Percentiles rank a stretch among this genome's conserved stretches.
These are phyloP conservation scores for Myodes glareolus DNA, from an alignment of 2,113 vertebrate genomes.

Conservation along the genomic window DNA sequence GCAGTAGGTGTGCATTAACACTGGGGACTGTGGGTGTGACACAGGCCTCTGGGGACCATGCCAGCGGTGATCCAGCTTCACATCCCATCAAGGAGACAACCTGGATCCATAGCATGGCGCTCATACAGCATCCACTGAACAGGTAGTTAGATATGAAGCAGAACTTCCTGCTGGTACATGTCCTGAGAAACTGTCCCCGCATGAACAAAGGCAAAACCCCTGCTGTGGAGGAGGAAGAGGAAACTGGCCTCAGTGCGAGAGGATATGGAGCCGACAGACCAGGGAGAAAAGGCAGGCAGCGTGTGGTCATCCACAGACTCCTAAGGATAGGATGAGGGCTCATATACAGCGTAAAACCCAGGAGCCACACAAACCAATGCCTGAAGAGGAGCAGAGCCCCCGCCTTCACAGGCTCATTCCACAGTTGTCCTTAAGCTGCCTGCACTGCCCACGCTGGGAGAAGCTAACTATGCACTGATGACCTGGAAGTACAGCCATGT, in stretches of 20 bases:
- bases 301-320: neutral
- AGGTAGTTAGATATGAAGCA: neutral
- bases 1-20: neutral
- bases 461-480: too few relatives aligned
- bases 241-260: rapidly evolving
- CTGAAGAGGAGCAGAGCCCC: neutral
- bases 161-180: neutral
- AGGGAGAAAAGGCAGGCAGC: neutral
- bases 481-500: rapidly evolving
- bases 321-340: neutral
- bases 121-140: neutral
- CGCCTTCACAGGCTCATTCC: neutral
- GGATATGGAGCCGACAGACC: neutral
- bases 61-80: neutral
- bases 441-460: neutral
- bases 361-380: neutral
- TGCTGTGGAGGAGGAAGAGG: neutral
- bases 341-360: neutral
- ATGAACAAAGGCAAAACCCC: neutral
- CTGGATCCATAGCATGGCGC: neutral
- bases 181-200: neutral
- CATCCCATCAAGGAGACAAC: neutral
- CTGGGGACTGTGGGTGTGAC: neutral
- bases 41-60: rapidly evolving
- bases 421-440: neutral